Conservation (phyloP, 2,113 vertebrate species). For the Tetrao urogallus region DNA sequence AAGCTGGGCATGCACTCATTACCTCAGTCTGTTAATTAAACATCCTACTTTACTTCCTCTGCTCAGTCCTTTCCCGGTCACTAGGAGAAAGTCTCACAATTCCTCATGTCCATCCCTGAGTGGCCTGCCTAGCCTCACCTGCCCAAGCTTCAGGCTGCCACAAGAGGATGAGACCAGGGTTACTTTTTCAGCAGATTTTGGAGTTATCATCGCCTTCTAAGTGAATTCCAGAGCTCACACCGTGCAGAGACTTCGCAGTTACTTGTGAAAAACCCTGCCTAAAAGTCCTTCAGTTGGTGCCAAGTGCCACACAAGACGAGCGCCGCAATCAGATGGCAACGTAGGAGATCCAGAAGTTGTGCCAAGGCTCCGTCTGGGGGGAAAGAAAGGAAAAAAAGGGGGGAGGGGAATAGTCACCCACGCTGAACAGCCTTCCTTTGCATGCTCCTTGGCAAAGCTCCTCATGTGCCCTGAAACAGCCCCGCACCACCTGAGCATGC, state of each 20-base stretch:
- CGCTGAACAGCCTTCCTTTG: background rate
- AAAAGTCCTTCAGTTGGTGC: rapidly evolving
- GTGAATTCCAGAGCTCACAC: background rate
- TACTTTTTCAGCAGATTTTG: background rate
- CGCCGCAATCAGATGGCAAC: conserved; percentile 16
- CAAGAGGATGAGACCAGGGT: background rate
- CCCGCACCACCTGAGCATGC: background rate
- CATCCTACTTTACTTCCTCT: background rate
- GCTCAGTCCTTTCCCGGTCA: background rate
- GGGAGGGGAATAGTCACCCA: conserved; percentile 25
- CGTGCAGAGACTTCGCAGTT: background rate
- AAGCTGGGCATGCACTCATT: background rate
- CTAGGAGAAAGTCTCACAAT: background rate
- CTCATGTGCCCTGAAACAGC: background rate
- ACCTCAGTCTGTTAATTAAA: conserved; percentile 15
- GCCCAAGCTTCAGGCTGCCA: background rate
- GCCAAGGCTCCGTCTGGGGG: conserved; percentile 18
- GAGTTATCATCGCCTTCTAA: background rate
- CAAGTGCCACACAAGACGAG: rapidly evolving
- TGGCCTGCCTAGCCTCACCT: background rate
- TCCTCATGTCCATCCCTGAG: background rate
- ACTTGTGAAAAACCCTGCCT: rapidly evolving
- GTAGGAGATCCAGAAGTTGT: conserved; percentile 35
- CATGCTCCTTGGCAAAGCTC: background rate
- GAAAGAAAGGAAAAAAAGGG: background rate